Evolutionary conservation across 1,140 invertebrate genomes (phyloP), one percentile per base, ranked within the genome.

Genomic region (Hylaeus volcanicus): DNA sequence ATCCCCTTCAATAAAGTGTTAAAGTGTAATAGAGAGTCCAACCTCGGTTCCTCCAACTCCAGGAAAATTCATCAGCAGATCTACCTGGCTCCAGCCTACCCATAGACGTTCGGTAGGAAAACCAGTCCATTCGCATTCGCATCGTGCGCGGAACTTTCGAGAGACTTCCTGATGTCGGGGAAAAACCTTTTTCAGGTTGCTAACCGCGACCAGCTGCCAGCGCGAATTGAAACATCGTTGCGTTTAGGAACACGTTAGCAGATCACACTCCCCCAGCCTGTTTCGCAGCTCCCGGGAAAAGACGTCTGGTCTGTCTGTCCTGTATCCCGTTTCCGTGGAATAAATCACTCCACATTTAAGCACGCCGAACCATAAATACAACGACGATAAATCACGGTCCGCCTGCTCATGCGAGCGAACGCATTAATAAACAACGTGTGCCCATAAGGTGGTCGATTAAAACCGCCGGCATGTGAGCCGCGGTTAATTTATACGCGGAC

Each of bases 381-480:
- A 26, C 55, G 86, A 74, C 69, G 66, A 84, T 90, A 89, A 90
- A 91, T 89, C 88, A 87, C 81, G 70, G 82, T 84, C 82, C 77
- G 83, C 63, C 55, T 39, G 48, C 63, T 74, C 60, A 86, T 65
- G 78, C 83, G 85, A 76, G 87, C 87, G 89, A 90, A 90, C 74
- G 89, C 90, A 90, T 91, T 90, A 91, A 90, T 90, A 90, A 90
- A 89, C 87, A 90, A 90, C 88, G 82, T 51, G 70, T 61, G 80
- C 58, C 83, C 86, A 88, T 88, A 88, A 90, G 83, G 86, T 85
- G 83, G 85, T 65, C 88, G 87, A 90, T 90, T 90, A 90, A 90
- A 90, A 88, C 74, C 82, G 81, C 64, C 79, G 60, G 82, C 87
- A 88, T 74, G 83, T 81, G 86, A 88, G 86, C 84, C 68, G 78